phyloP scores from a whole-genome alignment of 2,888 invertebrate species.

The Prosopocoilus inquinatus region DNA sequence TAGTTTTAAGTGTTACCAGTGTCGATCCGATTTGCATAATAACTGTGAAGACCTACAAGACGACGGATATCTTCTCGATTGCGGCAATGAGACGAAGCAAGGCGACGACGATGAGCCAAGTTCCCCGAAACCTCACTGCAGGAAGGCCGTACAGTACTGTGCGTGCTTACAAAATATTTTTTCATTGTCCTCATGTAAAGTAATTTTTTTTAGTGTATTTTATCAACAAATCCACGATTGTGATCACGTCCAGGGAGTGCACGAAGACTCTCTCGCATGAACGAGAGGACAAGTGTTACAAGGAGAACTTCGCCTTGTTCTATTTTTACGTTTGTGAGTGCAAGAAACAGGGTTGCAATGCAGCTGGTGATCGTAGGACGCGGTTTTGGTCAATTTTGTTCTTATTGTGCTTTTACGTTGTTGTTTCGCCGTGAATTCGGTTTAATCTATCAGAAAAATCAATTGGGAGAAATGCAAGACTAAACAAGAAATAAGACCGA shows the following conservation, averaged over 20 bases:
- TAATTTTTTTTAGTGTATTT: slow-evolving; percentile 8
- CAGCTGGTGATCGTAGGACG: slow-evolving; percentile 7
- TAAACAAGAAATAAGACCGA: too few relatives aligned
- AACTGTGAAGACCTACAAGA: slow-evolving; percentile 52
- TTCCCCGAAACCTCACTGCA: neutral
- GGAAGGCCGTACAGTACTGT: slow-evolving; percentile 2
- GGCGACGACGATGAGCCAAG: neutral
- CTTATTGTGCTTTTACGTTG: slow-evolving; percentile 11
- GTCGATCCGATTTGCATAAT: slow-evolving; percentile 67
- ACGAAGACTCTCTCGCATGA: neutral
- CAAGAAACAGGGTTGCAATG: slow-evolving; percentile 23
- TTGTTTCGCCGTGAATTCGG: slow-evolving; percentile 15
- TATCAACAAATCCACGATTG: slow-evolving; percentile 1
- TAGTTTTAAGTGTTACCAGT: slow-evolving; percentile 65
- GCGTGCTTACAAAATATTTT: neutral
- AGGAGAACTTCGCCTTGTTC: neutral
- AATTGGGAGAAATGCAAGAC: too few relatives aligned
- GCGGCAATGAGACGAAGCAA: neutral
- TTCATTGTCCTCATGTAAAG: neutral
- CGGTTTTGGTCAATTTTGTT: slow-evolving; percentile 13
- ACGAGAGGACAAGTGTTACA: neutral
- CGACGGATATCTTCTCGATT: neutral
- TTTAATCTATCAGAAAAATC: too few relatives aligned
- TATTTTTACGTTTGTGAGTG: slow-evolving; percentile 19
- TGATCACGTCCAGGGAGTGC: slow-evolving; percentile 13